Evolutionary conservation across 1,140 invertebrate species (phyloP).

Genomic region (Pectinophora gossypiella): DNA sequence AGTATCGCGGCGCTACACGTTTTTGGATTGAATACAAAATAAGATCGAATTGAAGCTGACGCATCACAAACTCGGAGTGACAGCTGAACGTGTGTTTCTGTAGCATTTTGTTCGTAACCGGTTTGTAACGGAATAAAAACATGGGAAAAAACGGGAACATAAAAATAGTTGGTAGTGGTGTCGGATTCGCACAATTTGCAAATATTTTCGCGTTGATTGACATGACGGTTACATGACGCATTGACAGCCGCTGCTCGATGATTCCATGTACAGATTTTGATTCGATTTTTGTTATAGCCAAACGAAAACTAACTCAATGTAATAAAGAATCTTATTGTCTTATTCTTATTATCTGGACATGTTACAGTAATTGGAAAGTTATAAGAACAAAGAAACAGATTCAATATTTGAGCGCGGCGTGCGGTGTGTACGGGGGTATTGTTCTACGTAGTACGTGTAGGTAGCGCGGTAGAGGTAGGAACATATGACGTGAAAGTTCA

Average conservation of each 20-base stretch:
- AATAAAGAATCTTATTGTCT: too few species aligned
- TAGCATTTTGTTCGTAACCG: background rate
- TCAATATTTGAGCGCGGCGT: too few species aligned
- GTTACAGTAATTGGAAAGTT: too few species aligned
- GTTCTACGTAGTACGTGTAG: too few species aligned
- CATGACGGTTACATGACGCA: background rate
- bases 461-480: slow-evolving; percentile 33
- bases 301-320: too few species aligned
- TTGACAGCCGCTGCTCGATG: too few species aligned
- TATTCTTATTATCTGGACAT: too few species aligned
- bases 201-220: background rate
- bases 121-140: background rate
- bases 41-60: background rate
- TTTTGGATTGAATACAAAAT: background rate
- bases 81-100: background rate
- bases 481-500: slow-evolving; percentile 69
- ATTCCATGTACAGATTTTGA: too few species aligned
- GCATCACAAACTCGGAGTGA: background rate
- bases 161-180: background rate
- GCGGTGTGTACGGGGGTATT: too few species aligned
- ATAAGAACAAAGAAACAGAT: too few species aligned
- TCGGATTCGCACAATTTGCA: background rate
- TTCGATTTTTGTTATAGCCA: too few species aligned
- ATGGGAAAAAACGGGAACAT: background rate
- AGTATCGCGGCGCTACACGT: background rate